Base-by-base conservation (phyloP, 2,888 invertebrate genomes). In the Sarcophaga rosellei region DNA sequence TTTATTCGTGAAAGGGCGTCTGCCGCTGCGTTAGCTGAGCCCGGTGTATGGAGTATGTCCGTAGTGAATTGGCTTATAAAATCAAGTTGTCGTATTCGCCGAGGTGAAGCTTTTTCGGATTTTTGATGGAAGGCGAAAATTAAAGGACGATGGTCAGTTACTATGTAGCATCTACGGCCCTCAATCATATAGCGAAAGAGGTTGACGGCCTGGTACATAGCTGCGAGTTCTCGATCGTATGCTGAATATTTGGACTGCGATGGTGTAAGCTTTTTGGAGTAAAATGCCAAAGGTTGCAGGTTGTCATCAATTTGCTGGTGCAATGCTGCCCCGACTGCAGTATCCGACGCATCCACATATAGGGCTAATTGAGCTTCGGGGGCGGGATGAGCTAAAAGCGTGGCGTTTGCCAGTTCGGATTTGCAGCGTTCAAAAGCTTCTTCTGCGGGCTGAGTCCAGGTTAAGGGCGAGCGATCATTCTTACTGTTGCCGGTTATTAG, bases 211-310 rank as follows among this genome's bases (percentile, higher is more conserved):
- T 35, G 20, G 17, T 72, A 72, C 17, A 61, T 72, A 1, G 61
- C 72, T 15, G 72, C 20, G 23, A 72, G 25, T 35, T 61, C 59
- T 11, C 72, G 21, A n/a, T 72, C 72, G 47, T 47, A 47, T 15
- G 47, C 47, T 47, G 15, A 47, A 47, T 47, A 47, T 47, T 47
- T 47, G 47, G 72, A 23, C 57, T 17, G 59, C 61, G 72, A 59
- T 4, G 20, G n/a, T 20, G 20, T 61, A 20, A 61, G 21, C 20
- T 59, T 21, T 23, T 73, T 47, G 12, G 78, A 78, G 20, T 70
- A 93, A 23, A 85, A 87, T 23, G 77, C 83, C 15, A 86, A 63
- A 11, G 83, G 86, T 15, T 86, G 59, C n/a, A 45, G 23, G 15
- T 75, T 44, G 17, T 74, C 77, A 57, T 81, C 66, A 3, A 85